Evolutionary conservation across 2,797 vertebrate genomes (phyloP).

Genomic region (Tapera naevia): DNA sequence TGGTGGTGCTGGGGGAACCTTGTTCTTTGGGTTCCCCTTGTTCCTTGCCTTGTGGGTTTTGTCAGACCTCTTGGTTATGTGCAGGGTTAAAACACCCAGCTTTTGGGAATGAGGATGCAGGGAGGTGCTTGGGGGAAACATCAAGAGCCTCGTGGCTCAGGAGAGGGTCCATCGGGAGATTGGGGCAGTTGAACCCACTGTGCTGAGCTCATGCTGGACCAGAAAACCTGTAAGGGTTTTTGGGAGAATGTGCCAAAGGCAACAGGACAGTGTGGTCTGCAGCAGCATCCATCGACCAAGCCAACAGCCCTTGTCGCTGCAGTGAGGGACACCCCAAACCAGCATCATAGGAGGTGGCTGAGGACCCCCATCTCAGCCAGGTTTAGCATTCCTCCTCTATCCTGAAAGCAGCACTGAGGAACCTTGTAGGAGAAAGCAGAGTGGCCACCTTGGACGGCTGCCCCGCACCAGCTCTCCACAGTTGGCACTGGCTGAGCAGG

Average conservation of each 20-base stretch:
- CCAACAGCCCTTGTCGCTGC: neutral
- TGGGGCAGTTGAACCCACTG: neutral
- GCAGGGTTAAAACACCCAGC: neutral
- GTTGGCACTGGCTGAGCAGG: neutral
- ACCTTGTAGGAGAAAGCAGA: accelerated
- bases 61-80: neutral
- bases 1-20: neutral
- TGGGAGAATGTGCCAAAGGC: neutral
- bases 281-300: neutral
- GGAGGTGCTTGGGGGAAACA: neutral
- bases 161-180: accelerated
- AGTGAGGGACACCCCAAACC: neutral
- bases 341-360: neutral
- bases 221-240: neutral
- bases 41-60: neutral
- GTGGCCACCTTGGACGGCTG: neutral
- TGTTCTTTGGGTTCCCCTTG: neutral
- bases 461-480: accelerated
- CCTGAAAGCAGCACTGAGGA: neutral
- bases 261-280: accelerated
- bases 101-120: neutral
- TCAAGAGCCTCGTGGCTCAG: neutral
- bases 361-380: neutral
- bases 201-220: neutral
- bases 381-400: neutral